These are phyloP conservation scores for Hipposideros armiger DNA, from an alignment of 2,113 vertebrate species.

Conservation along the genomic window DNA sequence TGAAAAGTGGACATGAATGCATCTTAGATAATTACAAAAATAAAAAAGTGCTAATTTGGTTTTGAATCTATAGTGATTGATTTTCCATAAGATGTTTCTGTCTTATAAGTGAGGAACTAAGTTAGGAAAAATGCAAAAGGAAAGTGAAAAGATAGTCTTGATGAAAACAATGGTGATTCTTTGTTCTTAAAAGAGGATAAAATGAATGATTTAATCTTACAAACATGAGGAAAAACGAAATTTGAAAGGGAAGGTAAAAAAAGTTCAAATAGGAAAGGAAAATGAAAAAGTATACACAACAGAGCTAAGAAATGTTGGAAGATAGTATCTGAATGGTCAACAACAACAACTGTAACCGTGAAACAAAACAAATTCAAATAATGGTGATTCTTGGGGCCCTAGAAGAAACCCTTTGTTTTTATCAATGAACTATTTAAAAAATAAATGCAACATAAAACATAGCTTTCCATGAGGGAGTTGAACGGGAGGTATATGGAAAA, in stretches of 20 bases:
- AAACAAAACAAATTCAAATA: background rate
- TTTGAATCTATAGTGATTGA: background rate
- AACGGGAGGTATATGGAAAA: background rate
- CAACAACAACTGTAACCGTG: background rate
- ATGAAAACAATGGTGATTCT: conserved; percentile 24
- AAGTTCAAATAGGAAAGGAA: conserved; percentile 14
- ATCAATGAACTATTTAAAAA: background rate
- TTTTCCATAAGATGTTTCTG: conserved; percentile 57
- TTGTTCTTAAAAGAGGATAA: conserved; percentile 30
- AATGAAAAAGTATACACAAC: background rate
- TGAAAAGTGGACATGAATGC: background rate
- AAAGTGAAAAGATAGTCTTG: conserved; percentile 32
- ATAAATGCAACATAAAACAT: background rate
- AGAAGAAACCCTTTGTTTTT: background rate
- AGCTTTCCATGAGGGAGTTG: background rate
- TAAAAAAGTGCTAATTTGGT: background rate
- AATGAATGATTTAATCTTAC: conserved; percentile 40
- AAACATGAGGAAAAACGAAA: background rate
- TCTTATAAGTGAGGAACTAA: background rate
- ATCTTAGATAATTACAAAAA: conserved; percentile 24
- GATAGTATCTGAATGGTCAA: background rate
- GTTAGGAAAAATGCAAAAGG: background rate
- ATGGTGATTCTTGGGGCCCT: background rate
- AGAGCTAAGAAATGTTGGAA: conserved; percentile 22
- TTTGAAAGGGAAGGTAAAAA: conserved; percentile 37